Conservation (phyloP, 2,113 vertebrate genomes). For the Caloenas nicobarica region DNA sequence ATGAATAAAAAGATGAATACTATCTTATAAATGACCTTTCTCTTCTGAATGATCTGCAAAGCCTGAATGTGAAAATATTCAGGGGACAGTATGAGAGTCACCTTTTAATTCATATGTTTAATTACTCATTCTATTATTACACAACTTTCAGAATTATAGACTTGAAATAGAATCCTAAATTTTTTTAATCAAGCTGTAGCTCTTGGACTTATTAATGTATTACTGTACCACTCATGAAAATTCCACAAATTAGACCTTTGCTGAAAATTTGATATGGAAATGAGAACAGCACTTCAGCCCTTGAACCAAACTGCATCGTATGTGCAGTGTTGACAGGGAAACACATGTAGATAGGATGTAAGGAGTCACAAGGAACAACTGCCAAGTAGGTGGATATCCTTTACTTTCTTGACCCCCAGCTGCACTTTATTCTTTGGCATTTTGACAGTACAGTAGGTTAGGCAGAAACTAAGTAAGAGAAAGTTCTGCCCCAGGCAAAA, state of each 20-base stretch:
- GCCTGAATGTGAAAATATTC: not conserved
- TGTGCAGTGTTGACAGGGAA: not conserved
- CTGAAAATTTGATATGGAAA: not conserved
- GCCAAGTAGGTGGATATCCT: not conserved
- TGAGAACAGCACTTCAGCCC: not conserved
- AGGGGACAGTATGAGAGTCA: not conserved
- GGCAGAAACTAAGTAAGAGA: not conserved
- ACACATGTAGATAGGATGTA: not conserved
- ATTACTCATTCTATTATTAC: constrained; percentile 1
- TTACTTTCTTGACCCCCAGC: not conserved
- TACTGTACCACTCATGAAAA: not conserved
- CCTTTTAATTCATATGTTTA: constrained; percentile 25
- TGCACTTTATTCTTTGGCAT: not conserved
- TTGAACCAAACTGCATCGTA: not conserved
- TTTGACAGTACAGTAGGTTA: not conserved
- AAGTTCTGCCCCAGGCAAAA: not conserved
- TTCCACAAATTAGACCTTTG: not conserved
- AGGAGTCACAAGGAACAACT: not conserved
- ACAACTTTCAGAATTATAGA: not conserved
- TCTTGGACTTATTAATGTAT: not conserved
- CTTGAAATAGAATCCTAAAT: not conserved
- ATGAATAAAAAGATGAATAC: not conserved
- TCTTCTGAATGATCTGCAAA: not conserved
- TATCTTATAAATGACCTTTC: not conserved
- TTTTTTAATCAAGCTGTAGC: not conserved